Percentiles rank a stretch among this genome's conserved stretches.
Conservation (phyloP, 2,113 vertebrate species). For the Festucalex cinctus region DNA sequence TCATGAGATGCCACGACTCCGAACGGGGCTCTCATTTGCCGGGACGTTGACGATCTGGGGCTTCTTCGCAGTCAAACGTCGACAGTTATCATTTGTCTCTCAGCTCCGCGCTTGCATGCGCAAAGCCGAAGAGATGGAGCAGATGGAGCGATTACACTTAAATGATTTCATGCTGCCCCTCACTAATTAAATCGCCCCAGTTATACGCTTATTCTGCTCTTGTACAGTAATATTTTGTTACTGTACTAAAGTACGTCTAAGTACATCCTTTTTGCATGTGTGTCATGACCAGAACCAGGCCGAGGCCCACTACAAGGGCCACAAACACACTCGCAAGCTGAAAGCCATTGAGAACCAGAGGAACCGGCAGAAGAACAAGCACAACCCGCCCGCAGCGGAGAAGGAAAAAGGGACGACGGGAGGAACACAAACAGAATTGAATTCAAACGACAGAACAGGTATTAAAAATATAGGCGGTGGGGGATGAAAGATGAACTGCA, state of each 20-base stretch:
- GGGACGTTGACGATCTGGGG: slow-evolving; percentile 35
- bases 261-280: not conserved
- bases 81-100: slow-evolving; percentile 21
- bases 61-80: slow-evolving; percentile 44
- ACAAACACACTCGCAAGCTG: slow-evolving; percentile 91
- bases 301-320: slow-evolving; percentile 97
- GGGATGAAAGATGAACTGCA: no score
- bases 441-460: slow-evolving; percentile 52
- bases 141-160: slow-evolving; percentile 46
- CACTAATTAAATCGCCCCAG: slow-evolving; percentile 30
- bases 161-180: slow-evolving; percentile 37
- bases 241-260: no score
- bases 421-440: slow-evolving; percentile 25
- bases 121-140: slow-evolving; percentile 32
- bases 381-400: slow-evolving; percentile 11
- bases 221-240: not conserved
- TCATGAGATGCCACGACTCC: slow-evolving; percentile 38
- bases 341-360: slow-evolving; percentile 87
- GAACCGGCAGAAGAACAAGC: slow-evolving; percentile 55
- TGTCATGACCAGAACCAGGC: slow-evolving; percentile 86
- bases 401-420: slow-evolving; percentile 29
- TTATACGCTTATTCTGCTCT: slow-evolving; percentile 8
- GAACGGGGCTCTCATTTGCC: slow-evolving; percentile 45
- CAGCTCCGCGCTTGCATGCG: slow-evolving; percentile 37
- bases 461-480: not conserved